Percentiles rank a stretch among this genome's conserved stretches.
Conservation (phyloP, 2,113 vertebrate species). For the Ameiurus melas region DNA sequence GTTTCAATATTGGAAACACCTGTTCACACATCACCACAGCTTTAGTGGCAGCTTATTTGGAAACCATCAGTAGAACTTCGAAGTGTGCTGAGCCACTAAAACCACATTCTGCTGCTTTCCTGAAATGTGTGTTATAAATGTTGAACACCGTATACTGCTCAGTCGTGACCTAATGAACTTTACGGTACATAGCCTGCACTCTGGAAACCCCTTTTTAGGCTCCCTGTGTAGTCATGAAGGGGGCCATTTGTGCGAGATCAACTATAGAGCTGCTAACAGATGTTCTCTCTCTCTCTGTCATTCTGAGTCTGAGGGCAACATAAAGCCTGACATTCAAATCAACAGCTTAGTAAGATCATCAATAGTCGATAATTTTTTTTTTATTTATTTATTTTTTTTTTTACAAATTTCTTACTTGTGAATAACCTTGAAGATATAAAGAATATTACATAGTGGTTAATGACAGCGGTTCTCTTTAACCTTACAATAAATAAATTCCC, state of each 20-base stretch:
- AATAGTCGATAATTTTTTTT: background rate
- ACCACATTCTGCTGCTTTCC: too few species aligned
- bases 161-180: background rate
- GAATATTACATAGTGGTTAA: too few species aligned
- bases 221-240: slow-evolving; percentile 26
- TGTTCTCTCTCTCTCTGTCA: slow-evolving; percentile 33
- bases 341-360: background rate
- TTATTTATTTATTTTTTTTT: background rate
- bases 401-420: too few species aligned
- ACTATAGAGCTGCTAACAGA: slow-evolving; percentile 27
- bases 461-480: too few species aligned
- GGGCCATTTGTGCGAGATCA: slow-evolving; percentile 27
- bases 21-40: too few species aligned
- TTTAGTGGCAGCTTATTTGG: too few species aligned
- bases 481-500: too few species aligned
- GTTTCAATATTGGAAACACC: too few species aligned
- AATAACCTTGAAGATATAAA: too few species aligned
- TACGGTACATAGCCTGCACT: background rate
- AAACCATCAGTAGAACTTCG: too few species aligned
- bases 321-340: slow-evolving; percentile 28
- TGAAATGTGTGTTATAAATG: too few species aligned
- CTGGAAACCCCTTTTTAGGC: background rate
- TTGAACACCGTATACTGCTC: background rate
- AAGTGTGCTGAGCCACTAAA: too few species aligned
- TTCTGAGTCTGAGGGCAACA: slow-evolving; percentile 42